Evolutionary conservation across 2,888 invertebrate species (phyloP).

Genomic region (Ophonus ardosiacus): DNA sequence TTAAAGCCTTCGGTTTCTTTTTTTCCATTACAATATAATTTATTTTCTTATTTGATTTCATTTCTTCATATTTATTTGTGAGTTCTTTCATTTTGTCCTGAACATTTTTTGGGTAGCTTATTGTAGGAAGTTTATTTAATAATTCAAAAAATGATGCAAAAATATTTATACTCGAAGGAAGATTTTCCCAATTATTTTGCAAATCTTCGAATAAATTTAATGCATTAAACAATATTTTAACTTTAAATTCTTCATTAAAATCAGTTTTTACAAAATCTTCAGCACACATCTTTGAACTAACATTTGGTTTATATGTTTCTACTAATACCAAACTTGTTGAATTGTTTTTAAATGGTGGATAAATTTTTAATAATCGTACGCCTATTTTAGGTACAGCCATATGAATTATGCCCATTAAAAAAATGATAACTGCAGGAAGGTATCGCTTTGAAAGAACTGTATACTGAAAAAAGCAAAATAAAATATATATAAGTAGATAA

Average conservation of each 20-base stretch:
- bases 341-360: conserved; percentile 83
- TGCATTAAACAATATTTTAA: conserved; percentile 79
- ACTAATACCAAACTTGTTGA: conserved; percentile 77
- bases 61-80: conserved; percentile 76
- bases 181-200: conserved; percentile 76
- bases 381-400: conserved; percentile 82
- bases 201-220: conserved; percentile 80
- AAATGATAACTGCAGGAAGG: conserved; percentile 89
- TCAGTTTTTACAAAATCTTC: conserved; percentile 78
- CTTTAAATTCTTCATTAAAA: conserved; percentile 82
- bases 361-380: conserved; percentile 80
- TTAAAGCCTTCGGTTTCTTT: conserved; percentile 88
- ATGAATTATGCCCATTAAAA: conserved; percentile 86
- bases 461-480: conserved; percentile 80
- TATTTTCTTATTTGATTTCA: conserved; percentile 78
- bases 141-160: conserved; percentile 79
- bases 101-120: conserved; percentile 81
- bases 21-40: conserved; percentile 80
- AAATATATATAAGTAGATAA: too few species aligned
- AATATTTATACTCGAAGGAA: conserved; percentile 73
- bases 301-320: conserved; percentile 74
- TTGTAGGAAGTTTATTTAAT: conserved; percentile 78
- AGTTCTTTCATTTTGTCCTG: conserved; percentile 75
- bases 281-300: conserved; percentile 75
- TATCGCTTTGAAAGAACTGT: conserved; percentile 87